Evolutionary conservation across 2,888 invertebrate species (phyloP).

Genomic region (Megamerina dolium): DNA sequence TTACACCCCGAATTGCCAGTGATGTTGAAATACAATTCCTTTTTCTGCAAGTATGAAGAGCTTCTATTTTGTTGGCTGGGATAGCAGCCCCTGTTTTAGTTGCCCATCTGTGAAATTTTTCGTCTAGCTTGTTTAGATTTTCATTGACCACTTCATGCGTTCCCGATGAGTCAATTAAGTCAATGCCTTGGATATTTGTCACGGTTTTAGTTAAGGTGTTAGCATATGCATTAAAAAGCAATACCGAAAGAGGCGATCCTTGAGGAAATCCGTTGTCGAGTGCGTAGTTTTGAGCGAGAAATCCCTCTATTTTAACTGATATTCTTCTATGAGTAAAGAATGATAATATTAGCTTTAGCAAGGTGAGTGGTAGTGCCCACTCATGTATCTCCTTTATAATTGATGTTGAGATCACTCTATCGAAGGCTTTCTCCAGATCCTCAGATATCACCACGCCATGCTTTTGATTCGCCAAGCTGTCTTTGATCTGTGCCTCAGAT

Average conservation of each 20-base stretch:
- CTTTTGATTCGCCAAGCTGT: background rate
- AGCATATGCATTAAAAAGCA: constrained; percentile 7
- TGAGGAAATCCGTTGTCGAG: background rate
- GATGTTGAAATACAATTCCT: background rate
- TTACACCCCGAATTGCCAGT: no score
- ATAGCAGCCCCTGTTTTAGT: background rate
- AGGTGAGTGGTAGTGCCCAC: background rate
- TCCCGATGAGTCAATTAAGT: background rate
- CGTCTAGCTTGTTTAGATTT: background rate
- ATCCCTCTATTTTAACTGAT: constrained; percentile 5
- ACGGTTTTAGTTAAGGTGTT: constrained; percentile 5
- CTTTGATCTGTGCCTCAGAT: background rate
- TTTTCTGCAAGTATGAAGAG: constrained; percentile 1
- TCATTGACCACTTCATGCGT: background rate
- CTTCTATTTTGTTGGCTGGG: background rate
- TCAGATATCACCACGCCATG: constrained; percentile 3
- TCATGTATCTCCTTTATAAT: background rate
- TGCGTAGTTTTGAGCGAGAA: background rate
- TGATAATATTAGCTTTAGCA: background rate
- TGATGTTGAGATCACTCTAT: background rate
- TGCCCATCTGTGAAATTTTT: background rate
- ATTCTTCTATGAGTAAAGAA: constrained; percentile 3
- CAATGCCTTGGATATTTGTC: background rate
- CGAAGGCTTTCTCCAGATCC: constrained; percentile 8
- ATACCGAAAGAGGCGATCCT: constrained; percentile 5